A percentile compares a stretch with the other conserved stretches of the same genome.
phyloP scores from a whole-genome alignment of 2,113 vertebrate genomes.

The Oreocharis arfaki region DNA sequence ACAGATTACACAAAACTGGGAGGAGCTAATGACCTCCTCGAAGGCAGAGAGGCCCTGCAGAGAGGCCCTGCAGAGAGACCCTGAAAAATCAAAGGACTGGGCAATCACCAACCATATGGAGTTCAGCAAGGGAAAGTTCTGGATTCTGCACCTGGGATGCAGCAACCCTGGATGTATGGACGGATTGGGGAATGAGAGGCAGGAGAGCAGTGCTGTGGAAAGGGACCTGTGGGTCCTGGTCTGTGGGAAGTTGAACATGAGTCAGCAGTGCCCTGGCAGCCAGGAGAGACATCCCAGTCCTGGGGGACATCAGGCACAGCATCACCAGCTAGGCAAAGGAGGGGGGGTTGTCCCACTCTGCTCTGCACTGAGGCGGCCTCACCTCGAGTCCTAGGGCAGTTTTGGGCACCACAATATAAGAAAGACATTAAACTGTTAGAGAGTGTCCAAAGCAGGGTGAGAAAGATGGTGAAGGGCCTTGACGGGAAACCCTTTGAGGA shows the following conservation, averaged over 20 bases:
- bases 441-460: not conserved
- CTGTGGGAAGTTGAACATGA: accelerated
- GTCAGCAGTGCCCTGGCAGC: not conserved
- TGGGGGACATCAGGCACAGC: not conserved
- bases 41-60: not conserved
- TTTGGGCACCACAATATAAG: not conserved
- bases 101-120: not conserved
- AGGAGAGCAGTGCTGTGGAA: not conserved
- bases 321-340: accelerated
- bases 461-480: not conserved
- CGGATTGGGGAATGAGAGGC: not conserved
- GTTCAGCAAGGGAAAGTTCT: not conserved
- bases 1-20: not conserved
- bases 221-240: not conserved
- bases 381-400: accelerated
- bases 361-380: not conserved
- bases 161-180: accelerated
- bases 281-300: not conserved
- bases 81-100: not conserved
- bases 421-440: not conserved
- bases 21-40: not conserved
- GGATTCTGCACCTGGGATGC: not conserved
- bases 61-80: not conserved
- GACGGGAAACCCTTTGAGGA: accelerated
- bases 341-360: not conserved